Evolutionary conservation across 2,797 vertebrate species (phyloP), one percentile per base, ranked within the genome.

Genomic region (Lutjanus argentimaculatus): DNA sequence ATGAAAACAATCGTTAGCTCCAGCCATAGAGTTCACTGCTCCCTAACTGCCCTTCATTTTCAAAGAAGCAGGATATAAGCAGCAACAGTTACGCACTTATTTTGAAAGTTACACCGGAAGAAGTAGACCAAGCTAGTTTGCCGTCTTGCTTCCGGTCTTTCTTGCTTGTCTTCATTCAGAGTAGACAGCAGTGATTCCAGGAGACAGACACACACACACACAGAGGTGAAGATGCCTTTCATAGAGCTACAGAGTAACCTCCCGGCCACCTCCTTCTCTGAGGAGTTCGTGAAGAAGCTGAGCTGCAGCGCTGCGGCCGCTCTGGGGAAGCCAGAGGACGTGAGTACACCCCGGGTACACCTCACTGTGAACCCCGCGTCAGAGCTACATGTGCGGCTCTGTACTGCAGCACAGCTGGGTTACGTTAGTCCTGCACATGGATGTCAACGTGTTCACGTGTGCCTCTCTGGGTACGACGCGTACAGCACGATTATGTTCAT

Each of bases 251-350:
- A 97, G 48, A 97, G 88, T 1, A 98, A 94, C 65, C 83, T 98
- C 58, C 88, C 96, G 1, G 83, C 93, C 1, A 84, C 57, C 48
- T 88, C 71, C n/a, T 90, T 98, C 45, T 87, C 97, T 0, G 89
- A 91, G 16, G 95, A 93, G 1, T 95, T 98, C 63, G 72, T 97
- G 14, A 93, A 89, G 77, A 94, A 92, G 70, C 84, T 97, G 8
- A 92, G 95, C 79, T 25, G 90, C 4, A 89, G 91, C 21, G 13
- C 93, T 0, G 97, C 97, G 0, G 80, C 90, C 15, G 90, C 95
- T 79, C 91, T 98, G 82, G 91, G 92, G 40, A 98, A 98, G 65
- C 97, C 97, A 0, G 94, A 92, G 53, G 95, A 97, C 21, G 97
- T 97, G 85, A 95, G 74, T 67, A 22, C 53, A 14, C 2, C 2